Base-by-base conservation (phyloP, 2,797 vertebrate genomes). In the Ctenopoma multispine region DNA sequence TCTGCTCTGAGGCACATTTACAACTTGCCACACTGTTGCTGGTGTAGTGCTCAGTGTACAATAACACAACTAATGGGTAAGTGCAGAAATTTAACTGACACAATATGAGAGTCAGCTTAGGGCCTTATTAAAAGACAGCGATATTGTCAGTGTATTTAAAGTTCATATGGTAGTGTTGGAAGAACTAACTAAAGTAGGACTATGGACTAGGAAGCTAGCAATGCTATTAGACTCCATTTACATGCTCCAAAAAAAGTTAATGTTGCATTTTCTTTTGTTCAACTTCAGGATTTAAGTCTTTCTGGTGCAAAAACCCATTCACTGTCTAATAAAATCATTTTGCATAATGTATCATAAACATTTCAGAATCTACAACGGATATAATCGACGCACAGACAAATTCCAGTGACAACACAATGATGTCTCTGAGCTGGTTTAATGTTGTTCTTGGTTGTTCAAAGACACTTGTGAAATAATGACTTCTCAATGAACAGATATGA, bases 401-500 rank as follows among this genome's bases (percentile, higher is more conserved):
- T 34, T 20, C 18, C 20, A 58, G 20, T 38, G 21, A 29, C 8
- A 49, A 24, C 1, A 20, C 14, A 3, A 27, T 0, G 1, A 63
- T 46, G 61, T 47, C 20, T 59, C 50, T 1, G 23, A 36, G 18
- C 55, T 54, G 11, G 43, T 59, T 72, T 5, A 40, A 69, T 15
- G 4, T 40, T 12, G 38, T 11, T 27, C 51, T 31, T 43, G 57
- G 68, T 64, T 63, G 43, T 65, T 51, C 18, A 44, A 44, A 59
- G 31, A 49, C 49, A 58, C 48, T 27, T 24, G 23, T 41, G 31
- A 46, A 55, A 49, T 10, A 23, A 40, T 13, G 27, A 51, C 3
- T 69, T 54, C 43, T 41, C 31, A 56, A 29, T 46, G 63, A 66
- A 11, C 21, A 73, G 56, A 54, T 48, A 63, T 47, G 43, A 75